Conservation (phyloP, 2,888 invertebrate species). For the Caenorhabditis imperialis region DNA sequence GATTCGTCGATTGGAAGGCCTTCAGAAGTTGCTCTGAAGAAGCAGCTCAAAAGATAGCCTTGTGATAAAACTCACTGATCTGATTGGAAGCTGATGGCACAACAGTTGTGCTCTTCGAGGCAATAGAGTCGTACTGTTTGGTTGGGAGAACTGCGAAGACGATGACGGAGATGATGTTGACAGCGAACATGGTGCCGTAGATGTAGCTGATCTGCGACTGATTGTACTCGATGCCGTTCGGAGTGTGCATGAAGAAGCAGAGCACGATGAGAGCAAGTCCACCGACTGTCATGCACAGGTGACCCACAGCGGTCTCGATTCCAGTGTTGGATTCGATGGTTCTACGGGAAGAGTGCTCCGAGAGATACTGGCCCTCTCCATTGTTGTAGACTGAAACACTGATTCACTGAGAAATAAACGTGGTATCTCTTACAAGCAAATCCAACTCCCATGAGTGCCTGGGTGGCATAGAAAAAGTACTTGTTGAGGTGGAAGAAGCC, state of each 20-base stretch:
- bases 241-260: conserved; percentile 38
- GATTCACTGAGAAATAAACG: neutral
- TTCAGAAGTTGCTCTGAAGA: conserved; percentile 58
- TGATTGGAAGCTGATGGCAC: conserved; percentile 54
- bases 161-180: conserved; percentile 56
- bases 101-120: conserved; percentile 52
- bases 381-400: conserved; percentile 58
- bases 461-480: conserved; percentile 61
- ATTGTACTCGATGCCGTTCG: conserved; percentile 38
- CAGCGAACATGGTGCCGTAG: conserved; percentile 57
- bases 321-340: conserved; percentile 63
- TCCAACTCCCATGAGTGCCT: conserved; percentile 60
- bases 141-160: conserved; percentile 58
- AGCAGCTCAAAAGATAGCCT: neutral
- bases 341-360: conserved; percentile 60
- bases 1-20: conserved; percentile 49
- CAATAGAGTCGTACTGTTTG: conserved; percentile 62
- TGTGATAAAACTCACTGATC: conserved; percentile 53
- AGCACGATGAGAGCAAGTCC: conserved; percentile 56
- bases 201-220: conserved; percentile 55
- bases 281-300: conserved; percentile 61
- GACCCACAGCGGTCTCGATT: conserved; percentile 63
- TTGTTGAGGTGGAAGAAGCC: conserved; percentile 59
- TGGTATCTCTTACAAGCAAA: conserved; percentile 51
- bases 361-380: conserved; percentile 60